Evolutionary conservation across 2,888 invertebrate species (phyloP).

Genomic region (Drosophila nr. medialis): DNA sequence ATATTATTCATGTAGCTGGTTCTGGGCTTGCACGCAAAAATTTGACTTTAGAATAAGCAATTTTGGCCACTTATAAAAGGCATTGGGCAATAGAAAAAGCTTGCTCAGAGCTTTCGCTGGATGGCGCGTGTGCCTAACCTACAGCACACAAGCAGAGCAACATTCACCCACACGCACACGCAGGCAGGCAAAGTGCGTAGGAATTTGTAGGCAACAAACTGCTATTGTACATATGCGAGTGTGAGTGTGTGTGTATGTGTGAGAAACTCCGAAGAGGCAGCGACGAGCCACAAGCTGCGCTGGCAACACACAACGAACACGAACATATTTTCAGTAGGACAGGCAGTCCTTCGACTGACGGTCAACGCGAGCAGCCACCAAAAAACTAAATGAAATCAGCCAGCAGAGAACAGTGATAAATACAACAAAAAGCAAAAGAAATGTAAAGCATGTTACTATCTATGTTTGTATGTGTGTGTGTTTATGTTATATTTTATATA

Average conservation of each 20-base stretch:
- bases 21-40: background rate
- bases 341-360: constrained; percentile 84
- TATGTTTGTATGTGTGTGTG: constrained; percentile 18
- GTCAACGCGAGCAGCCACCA: constrained; percentile 79
- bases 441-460: constrained; percentile 20
- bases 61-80: constrained; percentile 10
- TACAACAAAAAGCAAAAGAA: constrained; percentile 12
- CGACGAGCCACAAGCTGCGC: constrained; percentile 47
- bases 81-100: constrained; percentile 50
- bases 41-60: background rate
- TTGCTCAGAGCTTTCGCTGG: constrained; percentile 54
- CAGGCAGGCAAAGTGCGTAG: constrained; percentile 62
- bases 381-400: constrained; percentile 43
- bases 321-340: constrained; percentile 82
- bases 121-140: constrained; percentile 75
- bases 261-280: constrained; percentile 61
- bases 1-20: background rate
- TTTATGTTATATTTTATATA: constrained; percentile 1
- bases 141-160: constrained; percentile 48
- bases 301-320: constrained; percentile 48
- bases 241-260: constrained; percentile 23
- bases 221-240: constrained; percentile 31
- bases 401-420: constrained; percentile 19
- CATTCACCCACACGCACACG: constrained; percentile 19
- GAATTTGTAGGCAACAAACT: constrained; percentile 67